Evolutionary conservation across 2,113 vertebrate species (phyloP).

Genomic region (Rhinolophus ferrumequinum): DNA sequence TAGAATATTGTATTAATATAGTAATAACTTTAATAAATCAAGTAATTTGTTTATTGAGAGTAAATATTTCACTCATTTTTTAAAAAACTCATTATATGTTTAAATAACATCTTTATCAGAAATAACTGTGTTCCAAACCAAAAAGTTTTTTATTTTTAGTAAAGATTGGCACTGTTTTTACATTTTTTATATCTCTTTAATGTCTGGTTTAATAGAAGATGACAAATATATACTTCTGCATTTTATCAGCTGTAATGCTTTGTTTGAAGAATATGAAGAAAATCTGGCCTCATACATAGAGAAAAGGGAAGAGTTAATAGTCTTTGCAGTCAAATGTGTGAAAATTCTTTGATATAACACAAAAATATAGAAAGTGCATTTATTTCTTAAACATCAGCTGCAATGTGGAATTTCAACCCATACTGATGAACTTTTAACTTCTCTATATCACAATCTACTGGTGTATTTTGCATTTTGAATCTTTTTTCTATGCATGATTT

Average conservation of each 20-base stretch:
- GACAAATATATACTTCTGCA: not conserved
- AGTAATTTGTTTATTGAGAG: not conserved
- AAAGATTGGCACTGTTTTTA: not conserved
- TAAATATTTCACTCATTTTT: not conserved
- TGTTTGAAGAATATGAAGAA: slow-evolving; percentile 19
- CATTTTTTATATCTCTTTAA: slow-evolving; percentile 9
- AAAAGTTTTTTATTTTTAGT: slow-evolving; percentile 8
- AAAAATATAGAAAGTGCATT: not conserved
- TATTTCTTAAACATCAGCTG: not conserved
- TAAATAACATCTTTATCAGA: slow-evolving; percentile 31
- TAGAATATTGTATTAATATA: not conserved
- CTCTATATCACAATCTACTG: not conserved
- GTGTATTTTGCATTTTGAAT: not conserved
- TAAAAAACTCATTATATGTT: not conserved
- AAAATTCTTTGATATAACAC: not conserved
- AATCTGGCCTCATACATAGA: not conserved
- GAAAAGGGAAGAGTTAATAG: not conserved
- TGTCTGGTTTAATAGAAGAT: not conserved
- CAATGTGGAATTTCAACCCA: not conserved
- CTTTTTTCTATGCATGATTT: not conserved
- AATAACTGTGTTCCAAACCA: not conserved
- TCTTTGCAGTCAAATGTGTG: slow-evolving; percentile 18
- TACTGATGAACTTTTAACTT: not conserved
- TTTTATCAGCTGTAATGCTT: not conserved
- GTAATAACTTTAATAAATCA: not conserved